These are phyloP conservation scores for Aspidapion aeneum DNA, from an alignment of 2,888 invertebrate species.

Conservation along the genomic window DNA sequence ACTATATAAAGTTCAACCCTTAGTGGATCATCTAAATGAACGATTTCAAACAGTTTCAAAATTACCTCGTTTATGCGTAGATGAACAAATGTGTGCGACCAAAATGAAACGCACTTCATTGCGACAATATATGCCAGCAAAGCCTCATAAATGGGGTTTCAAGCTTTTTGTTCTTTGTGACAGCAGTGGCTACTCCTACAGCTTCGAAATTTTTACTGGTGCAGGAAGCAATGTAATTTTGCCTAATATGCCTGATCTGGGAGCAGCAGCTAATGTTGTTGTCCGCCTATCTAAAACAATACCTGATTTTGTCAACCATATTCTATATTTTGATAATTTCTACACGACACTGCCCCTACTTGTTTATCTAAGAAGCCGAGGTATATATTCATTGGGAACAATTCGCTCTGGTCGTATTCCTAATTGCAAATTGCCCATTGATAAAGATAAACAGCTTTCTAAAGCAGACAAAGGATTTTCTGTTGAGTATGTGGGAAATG, in stretches of 20 bases:
- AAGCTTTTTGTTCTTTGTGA: not conserved
- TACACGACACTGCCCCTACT: slow-evolving; percentile 28
- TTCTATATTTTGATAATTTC: slow-evolving; percentile 36
- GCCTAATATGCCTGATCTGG: too few species aligned
- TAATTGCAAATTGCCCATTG: slow-evolving; percentile 12
- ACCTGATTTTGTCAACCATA: slow-evolving; percentile 21
- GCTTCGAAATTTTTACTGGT: not conserved
- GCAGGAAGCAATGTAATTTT: not conserved
- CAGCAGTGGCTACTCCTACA: not conserved
- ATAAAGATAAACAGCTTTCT: slow-evolving; percentile 2
- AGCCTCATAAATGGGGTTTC: slow-evolving; percentile 1
- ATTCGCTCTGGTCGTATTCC: slow-evolving; percentile 2
- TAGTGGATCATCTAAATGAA: not conserved
- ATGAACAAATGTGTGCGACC: slow-evolving; percentile 2
- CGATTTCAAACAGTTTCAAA: not conserved
- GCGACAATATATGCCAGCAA: not conserved
- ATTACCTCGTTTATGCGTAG: not conserved
- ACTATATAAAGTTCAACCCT: not conserved
- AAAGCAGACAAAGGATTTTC: not conserved
- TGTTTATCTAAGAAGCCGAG: not conserved
- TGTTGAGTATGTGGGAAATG: not conserved
- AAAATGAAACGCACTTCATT: not conserved
- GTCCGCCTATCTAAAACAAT: slow-evolving; percentile 11
- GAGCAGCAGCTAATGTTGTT: slow-evolving; percentile 8
- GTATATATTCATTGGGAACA: slow-evolving; percentile 2